Conservation (phyloP, 2,113 vertebrate species). For the Carassius gibelio region DNA sequence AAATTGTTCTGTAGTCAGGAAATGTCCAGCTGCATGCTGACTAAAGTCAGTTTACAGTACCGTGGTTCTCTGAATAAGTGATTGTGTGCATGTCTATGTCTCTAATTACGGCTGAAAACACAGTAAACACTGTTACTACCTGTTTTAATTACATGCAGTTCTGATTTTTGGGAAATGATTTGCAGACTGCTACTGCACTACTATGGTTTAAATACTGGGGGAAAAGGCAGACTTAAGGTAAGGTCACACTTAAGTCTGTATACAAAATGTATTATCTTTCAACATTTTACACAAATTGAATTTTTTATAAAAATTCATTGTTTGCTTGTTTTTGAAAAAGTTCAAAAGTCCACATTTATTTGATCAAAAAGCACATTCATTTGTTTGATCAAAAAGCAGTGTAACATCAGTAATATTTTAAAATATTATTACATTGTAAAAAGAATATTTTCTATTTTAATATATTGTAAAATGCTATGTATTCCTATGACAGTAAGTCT, state of each 20-base stretch:
- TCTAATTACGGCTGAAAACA: neutral
- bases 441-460: too few species aligned
- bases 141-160: neutral
- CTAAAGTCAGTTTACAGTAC: neutral
- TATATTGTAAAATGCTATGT: too few species aligned
- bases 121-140: neutral
- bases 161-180: neutral
- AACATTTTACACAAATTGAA: too few species aligned
- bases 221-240: neutral
- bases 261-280: too few species aligned
- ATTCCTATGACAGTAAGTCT: too few species aligned
- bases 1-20: slow-evolving; percentile 28
- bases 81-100: neutral
- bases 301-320: too few species aligned
- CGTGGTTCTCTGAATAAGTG: neutral
- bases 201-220: neutral
- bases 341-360: too few species aligned
- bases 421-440: too few species aligned
- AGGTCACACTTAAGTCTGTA: too few species aligned
- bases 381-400: too few species aligned
- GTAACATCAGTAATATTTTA: neutral
- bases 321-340: too few species aligned
- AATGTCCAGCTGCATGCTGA: neutral
- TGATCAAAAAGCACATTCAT: too few species aligned
- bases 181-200: neutral